These are phyloP conservation scores for Drosophila percnosoma DNA, from an alignment of 2,888 invertebrate species.

Conservation along the genomic window DNA sequence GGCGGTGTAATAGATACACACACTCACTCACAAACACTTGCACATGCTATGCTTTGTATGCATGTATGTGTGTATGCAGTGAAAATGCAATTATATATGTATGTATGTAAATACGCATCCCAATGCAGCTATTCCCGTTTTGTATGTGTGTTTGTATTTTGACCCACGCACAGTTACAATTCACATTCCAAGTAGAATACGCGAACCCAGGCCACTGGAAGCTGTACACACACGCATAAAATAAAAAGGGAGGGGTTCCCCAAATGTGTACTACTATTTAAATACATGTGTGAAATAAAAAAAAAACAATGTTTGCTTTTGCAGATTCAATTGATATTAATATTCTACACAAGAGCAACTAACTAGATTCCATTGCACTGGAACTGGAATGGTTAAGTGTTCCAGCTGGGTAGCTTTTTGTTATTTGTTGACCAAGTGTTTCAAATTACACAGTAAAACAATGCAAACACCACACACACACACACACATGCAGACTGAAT, in stretches of 20 bases:
- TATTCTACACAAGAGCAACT: not conserved
- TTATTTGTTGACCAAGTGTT: conserved; percentile 29
- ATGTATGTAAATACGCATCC: conserved; percentile 4
- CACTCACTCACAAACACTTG: conserved; percentile 27
- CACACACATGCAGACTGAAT: not conserved
- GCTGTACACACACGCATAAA: conserved; percentile 30
- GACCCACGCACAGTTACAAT: conserved; percentile 48
- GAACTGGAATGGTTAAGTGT: conserved; percentile 14
- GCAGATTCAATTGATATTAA: conserved; percentile 2
- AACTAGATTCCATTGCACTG: conserved; percentile 4
- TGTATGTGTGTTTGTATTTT: conserved; percentile 19
- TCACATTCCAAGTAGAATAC: conserved; percentile 47
- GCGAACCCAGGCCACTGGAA: conserved; percentile 55
- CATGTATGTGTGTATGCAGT: conserved; percentile 5
- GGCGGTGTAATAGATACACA: conserved; percentile 56
- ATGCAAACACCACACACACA: conserved; percentile 1
- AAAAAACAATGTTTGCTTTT: not conserved
- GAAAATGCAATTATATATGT: not conserved
- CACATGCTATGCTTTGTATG: conserved; percentile 20
- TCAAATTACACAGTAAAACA: conserved; percentile 19
- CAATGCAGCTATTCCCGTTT: conserved; percentile 20
- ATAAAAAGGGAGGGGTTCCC: not conserved
- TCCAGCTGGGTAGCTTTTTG: conserved; percentile 6
- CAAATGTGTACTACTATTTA: conserved; percentile 1
- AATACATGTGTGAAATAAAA: conserved; percentile 3